A percentile compares a stretch with the other conserved stretches of the same genome.
phyloP scores from a whole-genome alignment of 1,140 invertebrate genomes.

The Melitaea cinxia region DNA sequence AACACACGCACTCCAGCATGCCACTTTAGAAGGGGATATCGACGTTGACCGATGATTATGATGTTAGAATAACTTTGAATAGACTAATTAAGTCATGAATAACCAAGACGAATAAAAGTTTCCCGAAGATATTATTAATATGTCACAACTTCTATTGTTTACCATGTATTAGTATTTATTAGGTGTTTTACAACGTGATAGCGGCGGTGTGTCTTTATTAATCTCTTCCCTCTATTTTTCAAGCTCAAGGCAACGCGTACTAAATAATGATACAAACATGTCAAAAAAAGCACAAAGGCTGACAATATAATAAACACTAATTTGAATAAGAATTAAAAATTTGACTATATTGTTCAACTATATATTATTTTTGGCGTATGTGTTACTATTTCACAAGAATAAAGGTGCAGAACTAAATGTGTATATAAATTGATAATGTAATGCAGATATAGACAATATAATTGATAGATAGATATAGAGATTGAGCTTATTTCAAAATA shows the following conservation, averaged over 20 bases:
- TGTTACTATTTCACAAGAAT: too few relatives aligned
- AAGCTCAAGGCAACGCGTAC: neutral
- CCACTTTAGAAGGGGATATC: constrained; percentile 67
- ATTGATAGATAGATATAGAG: too few relatives aligned
- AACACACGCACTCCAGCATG: constrained; percentile 58
- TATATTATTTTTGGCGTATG: too few relatives aligned
- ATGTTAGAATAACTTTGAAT: constrained; percentile 79
- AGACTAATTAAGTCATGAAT: constrained; percentile 74
- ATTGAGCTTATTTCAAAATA: too few relatives aligned
- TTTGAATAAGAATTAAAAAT: too few relatives aligned
- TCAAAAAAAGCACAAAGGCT: neutral
- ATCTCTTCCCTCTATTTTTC: neutral
- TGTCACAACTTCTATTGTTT: constrained; percentile 33
- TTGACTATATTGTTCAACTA: too few relatives aligned
- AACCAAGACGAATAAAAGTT: constrained; percentile 56
- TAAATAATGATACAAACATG: too few relatives aligned
- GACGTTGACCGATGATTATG: constrained; percentile 74
- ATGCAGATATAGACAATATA: too few relatives aligned
- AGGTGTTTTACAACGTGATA: neutral
- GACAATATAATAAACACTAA: too few relatives aligned
- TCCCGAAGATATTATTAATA: constrained; percentile 56
- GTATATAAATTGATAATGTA: too few relatives aligned
- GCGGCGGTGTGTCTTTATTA: constrained; percentile 1
- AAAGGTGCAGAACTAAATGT: too few relatives aligned
- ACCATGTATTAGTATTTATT: constrained; percentile 21